A percentile compares a stretch with the other conserved stretches of the same genome.
These are phyloP conservation scores for Cataglyphis livida DNA, from an alignment of 2,888 invertebrate genomes.

Conservation along the genomic window DNA sequence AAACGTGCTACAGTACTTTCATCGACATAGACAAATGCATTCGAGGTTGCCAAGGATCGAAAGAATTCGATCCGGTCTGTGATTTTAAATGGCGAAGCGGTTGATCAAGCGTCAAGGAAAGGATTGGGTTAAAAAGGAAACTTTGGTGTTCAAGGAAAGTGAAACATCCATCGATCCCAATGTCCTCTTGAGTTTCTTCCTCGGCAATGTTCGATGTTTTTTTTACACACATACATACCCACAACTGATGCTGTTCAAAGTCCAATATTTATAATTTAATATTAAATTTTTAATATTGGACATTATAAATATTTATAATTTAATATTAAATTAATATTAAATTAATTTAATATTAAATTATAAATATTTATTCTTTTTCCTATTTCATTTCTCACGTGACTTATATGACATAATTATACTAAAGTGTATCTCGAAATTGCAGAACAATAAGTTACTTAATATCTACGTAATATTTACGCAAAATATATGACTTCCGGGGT, in stretches of 20 bases:
- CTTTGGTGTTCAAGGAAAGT: constrained; percentile 42
- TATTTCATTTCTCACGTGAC: not conserved
- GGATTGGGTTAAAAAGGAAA: constrained; percentile 38
- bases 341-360: not conserved
- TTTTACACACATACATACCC: not conserved
- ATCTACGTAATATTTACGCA: not conserved
- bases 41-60: not conserved
- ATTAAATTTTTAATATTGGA: not conserved
- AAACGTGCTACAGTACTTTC: constrained; percentile 1
- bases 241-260: constrained; percentile 15
- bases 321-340: not conserved
- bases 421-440: not conserved
- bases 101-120: constrained; percentile 33
- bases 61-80: constrained; percentile 32
- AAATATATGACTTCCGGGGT: not conserved
- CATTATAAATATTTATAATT: too few species aligned
- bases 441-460: not conserved
- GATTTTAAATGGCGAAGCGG: constrained; percentile 36
- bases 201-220: constrained; percentile 9
- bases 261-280: too few species aligned
- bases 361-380: not conserved
- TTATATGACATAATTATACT: not conserved
- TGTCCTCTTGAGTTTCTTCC: constrained; percentile 1
- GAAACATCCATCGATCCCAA: constrained; percentile 45
- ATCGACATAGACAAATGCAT: constrained; percentile 13